Conservation (phyloP, 2,888 invertebrate genomes). For the Alsophila aescularia region DNA sequence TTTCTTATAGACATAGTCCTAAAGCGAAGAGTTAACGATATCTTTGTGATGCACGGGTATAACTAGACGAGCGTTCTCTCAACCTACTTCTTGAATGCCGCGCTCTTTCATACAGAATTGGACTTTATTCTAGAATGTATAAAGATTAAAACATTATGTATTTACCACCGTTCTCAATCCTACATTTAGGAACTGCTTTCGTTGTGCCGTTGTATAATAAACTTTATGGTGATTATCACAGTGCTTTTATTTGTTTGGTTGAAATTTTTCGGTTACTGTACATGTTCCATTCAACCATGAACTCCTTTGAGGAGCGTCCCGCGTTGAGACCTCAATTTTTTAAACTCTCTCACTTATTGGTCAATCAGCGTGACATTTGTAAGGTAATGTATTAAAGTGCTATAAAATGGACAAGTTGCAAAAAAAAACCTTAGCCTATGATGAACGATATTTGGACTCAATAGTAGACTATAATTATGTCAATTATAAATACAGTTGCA, state of each 20-base stretch:
- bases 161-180: slow-evolving; percentile 71
- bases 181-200: slow-evolving; percentile 74
- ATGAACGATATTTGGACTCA: slow-evolving; percentile 2
- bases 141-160: slow-evolving; percentile 70
- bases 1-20: slow-evolving; percentile 31
- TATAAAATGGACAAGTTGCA: slow-evolving; percentile 59
- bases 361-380: slow-evolving; percentile 79
- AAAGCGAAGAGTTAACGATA: slow-evolving; percentile 69
- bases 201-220: slow-evolving; percentile 58
- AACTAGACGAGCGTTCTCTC: slow-evolving; percentile 79
- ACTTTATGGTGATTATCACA: slow-evolving; percentile 54
- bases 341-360: slow-evolving; percentile 81
- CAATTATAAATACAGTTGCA: neutral
- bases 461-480: neutral
- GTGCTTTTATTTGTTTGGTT: slow-evolving; percentile 50
- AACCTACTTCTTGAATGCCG: slow-evolving; percentile 82
- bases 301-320: slow-evolving; percentile 82
- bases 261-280: slow-evolving; percentile 62
- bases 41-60: slow-evolving; percentile 78
- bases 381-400: slow-evolving; percentile 64
- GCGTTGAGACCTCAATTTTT: slow-evolving; percentile 82
- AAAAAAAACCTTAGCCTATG: slow-evolving; percentile 46
- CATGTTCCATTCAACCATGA: slow-evolving; percentile 83
- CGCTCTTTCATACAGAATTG: slow-evolving; percentile 59
- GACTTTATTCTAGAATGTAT: slow-evolving; percentile 61